Evolutionary conservation across 2,113 vertebrate species (phyloP).

Genomic region (Ellobius talpinus): DNA sequence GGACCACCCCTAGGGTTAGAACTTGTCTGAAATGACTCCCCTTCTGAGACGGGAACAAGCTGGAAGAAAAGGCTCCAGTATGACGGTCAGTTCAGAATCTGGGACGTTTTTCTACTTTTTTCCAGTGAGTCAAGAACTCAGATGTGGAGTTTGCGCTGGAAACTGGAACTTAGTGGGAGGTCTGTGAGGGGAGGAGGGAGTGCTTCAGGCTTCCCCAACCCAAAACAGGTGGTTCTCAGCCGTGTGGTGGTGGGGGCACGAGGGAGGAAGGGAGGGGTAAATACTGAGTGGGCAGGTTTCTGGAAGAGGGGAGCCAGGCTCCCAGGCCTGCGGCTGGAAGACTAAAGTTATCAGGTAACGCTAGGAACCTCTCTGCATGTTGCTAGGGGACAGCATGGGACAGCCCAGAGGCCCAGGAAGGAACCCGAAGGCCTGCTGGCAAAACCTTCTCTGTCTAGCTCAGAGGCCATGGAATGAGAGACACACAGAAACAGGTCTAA

Average conservation of each 20-base stretch:
- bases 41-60: not conserved
- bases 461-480: not conserved
- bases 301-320: not conserved
- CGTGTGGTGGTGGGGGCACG: not conserved
- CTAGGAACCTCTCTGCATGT: not conserved
- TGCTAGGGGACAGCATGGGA: not conserved
- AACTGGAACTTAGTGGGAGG: slow-evolving; percentile 78
- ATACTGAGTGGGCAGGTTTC: slow-evolving; percentile 15
- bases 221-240: slow-evolving; percentile 79
- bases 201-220: slow-evolving; percentile 71
- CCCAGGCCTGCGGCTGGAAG: not conserved
- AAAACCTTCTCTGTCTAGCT: not conserved
- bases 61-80: not conserved
- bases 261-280: not conserved
- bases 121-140: slow-evolving; percentile 56
- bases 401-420: not conserved
- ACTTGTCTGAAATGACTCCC: not conserved
- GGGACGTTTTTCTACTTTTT: not conserved
- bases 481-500: not conserved
- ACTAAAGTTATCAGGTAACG: slow-evolving; percentile 25
- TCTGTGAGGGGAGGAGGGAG: slow-evolving; percentile 62
- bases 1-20: not conserved
- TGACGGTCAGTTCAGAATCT: not conserved
- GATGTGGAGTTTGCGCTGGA: slow-evolving; percentile 65
- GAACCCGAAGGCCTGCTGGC: not conserved